phyloP scores from a whole-genome alignment of 2,113 vertebrate genomes.

The Brachyhypopomus gauderio region DNA sequence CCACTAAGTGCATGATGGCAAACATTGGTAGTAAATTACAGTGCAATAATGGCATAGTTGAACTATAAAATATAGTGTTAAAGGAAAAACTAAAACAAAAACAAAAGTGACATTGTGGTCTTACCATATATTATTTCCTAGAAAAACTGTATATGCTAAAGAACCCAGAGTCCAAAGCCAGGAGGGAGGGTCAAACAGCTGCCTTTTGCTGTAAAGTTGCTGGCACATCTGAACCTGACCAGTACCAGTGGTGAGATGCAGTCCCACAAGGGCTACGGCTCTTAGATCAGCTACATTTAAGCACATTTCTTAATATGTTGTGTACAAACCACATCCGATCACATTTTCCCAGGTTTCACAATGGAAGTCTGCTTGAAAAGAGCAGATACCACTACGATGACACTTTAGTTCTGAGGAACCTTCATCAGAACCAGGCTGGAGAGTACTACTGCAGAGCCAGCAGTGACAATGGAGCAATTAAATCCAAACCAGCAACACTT shows the following conservation, averaged over 20 bases:
- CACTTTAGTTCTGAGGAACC: conserved; percentile 83
- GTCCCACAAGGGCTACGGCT: not conserved
- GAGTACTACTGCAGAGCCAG: conserved; percentile 93
- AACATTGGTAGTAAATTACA: not conserved
- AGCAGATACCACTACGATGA: conserved; percentile 76
- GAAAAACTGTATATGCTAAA: conserved; percentile 86
- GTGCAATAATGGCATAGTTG: no score
- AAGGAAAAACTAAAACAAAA: no score
- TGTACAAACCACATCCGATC: not conserved
- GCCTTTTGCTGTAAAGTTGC: conserved; percentile 87
- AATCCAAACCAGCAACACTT: conserved; percentile 83
- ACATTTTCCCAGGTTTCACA: conserved; percentile 85
- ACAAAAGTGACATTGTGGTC: not conserved
- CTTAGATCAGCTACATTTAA: not conserved
- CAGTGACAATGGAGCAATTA: conserved; percentile 81
- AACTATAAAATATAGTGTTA: no score
- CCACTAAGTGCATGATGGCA: no score
- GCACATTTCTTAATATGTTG: not conserved
- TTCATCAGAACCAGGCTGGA: conserved; percentile 81
- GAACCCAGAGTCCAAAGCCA: conserved; percentile 83
- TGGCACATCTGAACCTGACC: conserved; percentile 80
- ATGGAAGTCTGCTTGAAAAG: conserved; percentile 81
- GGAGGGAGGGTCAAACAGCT: conserved; percentile 83
- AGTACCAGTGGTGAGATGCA: conserved; percentile 84
- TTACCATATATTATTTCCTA: conserved; percentile 56